Evolutionary conservation across 35 echinoderm and acorn worm genomes (phyloP), one percentile per base, ranked within the genome.

Genomic region (Eucidaris tribuloides): DNA sequence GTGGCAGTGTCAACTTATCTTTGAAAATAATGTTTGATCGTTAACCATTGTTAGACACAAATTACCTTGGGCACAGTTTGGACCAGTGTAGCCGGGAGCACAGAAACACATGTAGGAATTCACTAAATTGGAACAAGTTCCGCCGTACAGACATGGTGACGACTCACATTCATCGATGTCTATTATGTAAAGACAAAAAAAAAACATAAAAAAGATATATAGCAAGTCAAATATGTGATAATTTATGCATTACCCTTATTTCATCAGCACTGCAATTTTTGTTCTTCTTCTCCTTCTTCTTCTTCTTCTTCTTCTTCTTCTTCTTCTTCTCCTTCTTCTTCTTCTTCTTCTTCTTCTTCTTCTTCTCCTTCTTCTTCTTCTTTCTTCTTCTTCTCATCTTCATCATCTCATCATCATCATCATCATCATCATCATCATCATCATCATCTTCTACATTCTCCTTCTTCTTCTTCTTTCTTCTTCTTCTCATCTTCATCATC

Each of bases 101-200:
- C 68, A 76, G 29, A 42, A 37, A 22, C 68, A 76, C 68, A 15
- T 76, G 34, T 37, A 76, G 22, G 22, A 22, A 42, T 11, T 36
- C 4, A 38, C 34, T 4, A 18, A 20, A 19, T 31, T 36, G 22
- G 36, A 37, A 22, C 68, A 76, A 6, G 38, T 63, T 9, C 60
- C 68, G 34, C 68, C 36, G 68, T 76, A 34, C 68, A 14, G 0
- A 62, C 79, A 82, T 23, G 79, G 79, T 25, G 17, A 18, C 0
- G 79, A 62, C 7, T 82, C 15, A 19, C 79, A 82, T 23, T 54
- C 79, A 23, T 58, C 37, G 40, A 74, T 82, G 30, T 82, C 79
- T 82, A 35, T 18, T 23, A 62, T 20, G 6, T 25, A 9, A 63
- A 63, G 7, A 63, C 5, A 58, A 60, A 40, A 0, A 41, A 81